Base-by-base conservation (phyloP, 2,797 vertebrate genomes). In the Avahi laniger region DNA sequence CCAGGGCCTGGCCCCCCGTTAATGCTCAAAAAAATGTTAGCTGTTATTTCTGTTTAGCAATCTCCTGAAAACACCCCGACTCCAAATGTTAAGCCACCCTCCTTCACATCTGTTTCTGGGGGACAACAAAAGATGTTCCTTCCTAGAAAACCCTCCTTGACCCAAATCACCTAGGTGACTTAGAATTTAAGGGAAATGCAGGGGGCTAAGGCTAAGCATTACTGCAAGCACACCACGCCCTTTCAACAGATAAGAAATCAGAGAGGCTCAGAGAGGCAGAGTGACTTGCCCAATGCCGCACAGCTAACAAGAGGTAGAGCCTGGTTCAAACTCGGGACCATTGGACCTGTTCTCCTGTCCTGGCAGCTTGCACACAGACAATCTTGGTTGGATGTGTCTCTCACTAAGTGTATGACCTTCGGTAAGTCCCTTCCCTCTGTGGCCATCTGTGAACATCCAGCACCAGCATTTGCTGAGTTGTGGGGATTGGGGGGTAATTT, bases 21-120 rank as follows among this genome's bases (percentile, higher is more conserved):
- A 59, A 54, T 5, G 73, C 81, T 82, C 92, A 0, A 46, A 85
- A 75, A 76, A 65, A 24, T 28, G 50, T 46, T 50, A 89, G 93
- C 65, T 95, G 65, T 63, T 59, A 89, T 87, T 95, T 95, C 84
- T 94, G 87, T 59, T 28, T 84, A 72, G 54, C 50, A 6, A 89
- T 35, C 48, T n/a, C 17, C 85, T 41, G 63, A 79, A 79, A 94
- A 0, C 18, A 76, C 22, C 30, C 75, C 33, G 76, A 41, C 20
- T 67, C 17, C 43, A 30, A 78, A 75, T 59, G 43, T 10, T 72
- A 88, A 97, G 79, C 78, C 30, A 76, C 41, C 35, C 52, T 76
- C 22, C 33, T 54, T n/a, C 12, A 46, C 94, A 57, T 92, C 87
- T 91, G 94, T 61, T 86, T 79, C 59, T 50, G 73, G 50, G 70